These are phyloP conservation scores for Loriculus beryllinus DNA, from an alignment of 2,797 vertebrate species.

Conservation along the genomic window DNA sequence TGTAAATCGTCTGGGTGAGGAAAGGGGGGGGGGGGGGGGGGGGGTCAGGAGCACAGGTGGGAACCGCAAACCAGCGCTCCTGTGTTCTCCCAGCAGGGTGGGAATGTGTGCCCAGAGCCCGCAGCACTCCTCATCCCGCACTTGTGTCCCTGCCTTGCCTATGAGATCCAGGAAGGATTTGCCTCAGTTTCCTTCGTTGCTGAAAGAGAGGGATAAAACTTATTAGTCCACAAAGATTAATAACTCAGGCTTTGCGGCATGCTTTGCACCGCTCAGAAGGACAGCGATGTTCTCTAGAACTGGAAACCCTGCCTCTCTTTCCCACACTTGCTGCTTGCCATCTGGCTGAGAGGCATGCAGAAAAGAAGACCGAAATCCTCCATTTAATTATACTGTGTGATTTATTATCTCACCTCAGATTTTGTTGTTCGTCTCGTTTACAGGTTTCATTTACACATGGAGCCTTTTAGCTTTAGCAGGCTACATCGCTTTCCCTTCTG, in stretches of 20 bases:
- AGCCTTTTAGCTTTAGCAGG: slow-evolving; percentile 14
- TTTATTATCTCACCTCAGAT: slow-evolving; percentile 63
- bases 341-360: not conserved
- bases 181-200: not conserved
- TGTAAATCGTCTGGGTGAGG: not conserved
- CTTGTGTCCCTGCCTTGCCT: not conserved
- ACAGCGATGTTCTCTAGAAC: not conserved
- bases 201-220: not conserved
- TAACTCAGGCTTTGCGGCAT: not conserved
- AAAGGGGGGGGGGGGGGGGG: not conserved
- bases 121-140: not conserved
- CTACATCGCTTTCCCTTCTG: not conserved
- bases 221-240: not conserved
- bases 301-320: slow-evolving; percentile 11
- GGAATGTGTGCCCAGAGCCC: not conserved
- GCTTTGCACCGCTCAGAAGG: not conserved
- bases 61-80: not conserved
- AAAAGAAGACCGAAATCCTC: slow-evolving; percentile 17
- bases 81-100: fast-evolving
- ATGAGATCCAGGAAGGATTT: not conserved
- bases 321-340: not conserved
- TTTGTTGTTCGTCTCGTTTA: slow-evolving; percentile 36
- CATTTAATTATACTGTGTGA: slow-evolving; percentile 39
- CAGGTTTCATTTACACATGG: slow-evolving; percentile 15
- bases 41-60: not conserved